Conservation (phyloP, 2,888 invertebrate species). For the Pimpla rufipes region DNA sequence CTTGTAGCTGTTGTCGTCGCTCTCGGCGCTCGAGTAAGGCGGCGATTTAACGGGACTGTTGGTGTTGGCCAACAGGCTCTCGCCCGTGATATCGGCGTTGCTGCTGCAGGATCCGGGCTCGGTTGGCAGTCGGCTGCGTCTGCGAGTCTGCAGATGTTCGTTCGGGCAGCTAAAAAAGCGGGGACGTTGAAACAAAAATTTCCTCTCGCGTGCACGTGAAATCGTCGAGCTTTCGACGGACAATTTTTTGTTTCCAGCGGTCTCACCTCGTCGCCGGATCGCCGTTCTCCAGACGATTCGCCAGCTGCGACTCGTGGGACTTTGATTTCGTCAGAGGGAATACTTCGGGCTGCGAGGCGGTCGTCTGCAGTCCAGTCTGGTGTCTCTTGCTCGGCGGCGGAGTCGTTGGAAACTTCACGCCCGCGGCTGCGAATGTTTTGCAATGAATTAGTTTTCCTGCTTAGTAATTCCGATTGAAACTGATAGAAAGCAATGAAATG, state of each 20-base stretch:
- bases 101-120: slow-evolving; percentile 87
- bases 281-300: slow-evolving; percentile 87
- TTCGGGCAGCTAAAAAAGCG: slow-evolving; percentile 77
- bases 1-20: slow-evolving; percentile 86
- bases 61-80: slow-evolving; percentile 78
- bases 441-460: too few relatives aligned
- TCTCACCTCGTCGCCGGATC: slow-evolving; percentile 83
- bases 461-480: too few relatives aligned
- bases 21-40: slow-evolving; percentile 86
- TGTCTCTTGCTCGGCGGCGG: slow-evolving; percentile 93
- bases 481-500: too few relatives aligned
- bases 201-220: too few relatives aligned
- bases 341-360: slow-evolving; percentile 80
- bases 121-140: slow-evolving; percentile 87
- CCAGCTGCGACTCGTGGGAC: slow-evolving; percentile 96
- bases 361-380: slow-evolving; percentile 87
- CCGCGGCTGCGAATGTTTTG: slow-evolving; percentile 75
- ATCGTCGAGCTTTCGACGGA: background rate
- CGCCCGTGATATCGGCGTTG: slow-evolving; percentile 81
- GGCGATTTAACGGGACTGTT: slow-evolving; percentile 88
- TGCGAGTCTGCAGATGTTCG: slow-evolving; percentile 79
- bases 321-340: slow-evolving; percentile 94
- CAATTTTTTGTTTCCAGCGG: background rate
- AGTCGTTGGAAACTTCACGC: slow-evolving; percentile 91
- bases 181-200: background rate